Evolutionary conservation across 2,797 vertebrate species (phyloP).

Genomic region (Molossus alvarezi): DNA sequence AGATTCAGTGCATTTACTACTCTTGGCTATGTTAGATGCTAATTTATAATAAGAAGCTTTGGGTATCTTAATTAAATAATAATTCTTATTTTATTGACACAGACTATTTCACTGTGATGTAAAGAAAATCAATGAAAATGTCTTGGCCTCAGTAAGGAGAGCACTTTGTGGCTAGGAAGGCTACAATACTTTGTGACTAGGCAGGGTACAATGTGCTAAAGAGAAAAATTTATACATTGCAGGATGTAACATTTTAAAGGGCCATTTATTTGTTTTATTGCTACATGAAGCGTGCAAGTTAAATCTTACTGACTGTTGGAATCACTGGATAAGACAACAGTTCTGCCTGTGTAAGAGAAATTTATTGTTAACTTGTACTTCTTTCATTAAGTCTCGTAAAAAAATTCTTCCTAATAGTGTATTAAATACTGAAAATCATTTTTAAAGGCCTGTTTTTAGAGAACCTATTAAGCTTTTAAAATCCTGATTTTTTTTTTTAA

Average conservation of each 20-base stretch:
- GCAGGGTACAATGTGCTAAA: constrained; percentile 12
- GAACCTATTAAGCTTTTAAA: constrained; percentile 71
- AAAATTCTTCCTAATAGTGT: constrained; percentile 78
- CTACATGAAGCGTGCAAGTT: constrained; percentile 71
- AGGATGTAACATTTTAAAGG: constrained; percentile 74
- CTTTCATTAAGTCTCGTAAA: constrained; percentile 73
- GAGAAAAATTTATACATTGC: constrained; percentile 80
- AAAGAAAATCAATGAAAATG: constrained; percentile 78
- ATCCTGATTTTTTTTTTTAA: constrained; percentile 19
- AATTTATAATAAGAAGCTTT: constrained; percentile 48
- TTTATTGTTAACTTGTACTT: constrained; percentile 74
- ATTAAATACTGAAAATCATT: constrained; percentile 70
- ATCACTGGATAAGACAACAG: constrained; percentile 80
- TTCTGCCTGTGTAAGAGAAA: constrained; percentile 73
- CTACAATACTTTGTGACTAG: constrained; percentile 45
- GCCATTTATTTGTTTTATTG: constrained; percentile 76
- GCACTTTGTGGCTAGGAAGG: constrained; percentile 45
- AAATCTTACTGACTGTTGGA: constrained; percentile 83
- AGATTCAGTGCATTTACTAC: not conserved
- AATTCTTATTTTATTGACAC: constrained; percentile 80
- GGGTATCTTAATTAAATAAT: constrained; percentile 64
- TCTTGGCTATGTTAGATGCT: not conserved
- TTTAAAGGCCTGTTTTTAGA: constrained; percentile 65
- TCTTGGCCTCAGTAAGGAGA: constrained; percentile 25
- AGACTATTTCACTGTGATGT: constrained; percentile 47